Base-by-base conservation (phyloP, 1,140 invertebrate species). In the Magallana angulata region DNA sequence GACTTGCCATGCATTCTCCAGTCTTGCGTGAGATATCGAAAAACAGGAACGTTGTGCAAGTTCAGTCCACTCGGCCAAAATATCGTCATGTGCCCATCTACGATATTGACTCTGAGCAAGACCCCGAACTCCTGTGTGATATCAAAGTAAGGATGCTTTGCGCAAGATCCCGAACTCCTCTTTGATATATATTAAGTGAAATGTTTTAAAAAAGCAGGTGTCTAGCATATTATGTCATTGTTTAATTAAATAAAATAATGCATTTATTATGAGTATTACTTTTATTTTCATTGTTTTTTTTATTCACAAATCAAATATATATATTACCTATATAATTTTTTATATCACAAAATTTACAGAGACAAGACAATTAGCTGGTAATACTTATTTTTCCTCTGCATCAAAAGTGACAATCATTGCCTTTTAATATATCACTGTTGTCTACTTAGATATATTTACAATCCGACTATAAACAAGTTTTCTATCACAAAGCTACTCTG, bases 231-330 rank as follows among this genome's bases (percentile, higher is more conserved):
- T 2, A 76, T 30, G 12, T 76, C 36, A 11, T 30, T 30, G 5
- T 36, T 2, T 76, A 9, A 16, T 62, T 62, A 30, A 76, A 76
- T 9, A 30, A 76, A 76, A 30, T 30, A 76, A 76, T 30, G 68
- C 68, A 76, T 76, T 30, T 6, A 48, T 30, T 30, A 30, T 76
- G 68, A 76, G 68, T 76, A 76, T 76, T 76, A 76, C 68, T 76
- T 76, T 76, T 76, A 76, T 76, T 76, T 48, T 76, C 68, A 76
- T 76, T 76, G 24, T 76, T 36, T 48, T 24, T 24, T 71, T 48
- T 30, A 76, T 76, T 76, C 68, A 76, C 68, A 76, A 76, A 76
- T 76, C 68, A 76, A 76, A 76, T 76, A 76, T 76, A 76, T 76
- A 76, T 76, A 76, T 76, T 76, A 76, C 24, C 24, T 76, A 76